Conservation (phyloP, 92 coral and sea anemone species). For the Umimayanthus kanabou region DNA sequence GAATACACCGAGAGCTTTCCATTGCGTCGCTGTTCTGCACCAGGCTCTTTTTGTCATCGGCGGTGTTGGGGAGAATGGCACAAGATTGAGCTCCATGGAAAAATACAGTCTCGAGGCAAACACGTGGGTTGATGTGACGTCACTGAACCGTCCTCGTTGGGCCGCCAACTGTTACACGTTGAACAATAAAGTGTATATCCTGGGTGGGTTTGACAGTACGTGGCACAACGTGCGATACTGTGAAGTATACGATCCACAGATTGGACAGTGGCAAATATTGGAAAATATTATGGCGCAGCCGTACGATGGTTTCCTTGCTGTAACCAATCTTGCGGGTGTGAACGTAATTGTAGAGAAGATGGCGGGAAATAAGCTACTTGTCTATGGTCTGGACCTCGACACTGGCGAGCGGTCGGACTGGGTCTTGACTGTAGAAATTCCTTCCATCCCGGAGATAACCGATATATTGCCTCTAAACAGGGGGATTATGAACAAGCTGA, state of each 20-base stretch:
- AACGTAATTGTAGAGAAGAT: neutral
- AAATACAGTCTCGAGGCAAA: neutral
- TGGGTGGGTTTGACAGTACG: slow-evolving; percentile 5
- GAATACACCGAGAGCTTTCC: slow-evolving; percentile 9
- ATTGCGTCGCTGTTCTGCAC: slow-evolving; percentile 6
- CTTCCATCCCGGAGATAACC: slow-evolving; percentile 25
- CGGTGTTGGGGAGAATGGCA: slow-evolving; percentile 24
- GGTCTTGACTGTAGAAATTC: slow-evolving; percentile 16
- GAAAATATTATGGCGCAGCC: slow-evolving; percentile 9
- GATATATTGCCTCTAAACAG: slow-evolving; percentile 19
- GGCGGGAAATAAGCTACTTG: slow-evolving; percentile 8
- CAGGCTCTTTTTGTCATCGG: slow-evolving; percentile 26
- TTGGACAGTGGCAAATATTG: slow-evolving; percentile 13
- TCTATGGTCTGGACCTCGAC: slow-evolving; percentile 24
- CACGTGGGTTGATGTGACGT: slow-evolving; percentile 17
- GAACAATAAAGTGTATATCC: slow-evolving; percentile 6
- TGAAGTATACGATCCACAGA: slow-evolving; percentile 5
- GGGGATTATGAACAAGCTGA: slow-evolving; percentile 20
- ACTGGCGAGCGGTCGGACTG: slow-evolving; percentile 18
- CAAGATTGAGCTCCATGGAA: slow-evolving; percentile 15
- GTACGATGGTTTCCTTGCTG: slow-evolving; percentile 20
- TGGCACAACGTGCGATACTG: slow-evolving; percentile 29
- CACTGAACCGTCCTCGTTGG: slow-evolving; percentile 25
- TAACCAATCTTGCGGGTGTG: slow-evolving; percentile 1
- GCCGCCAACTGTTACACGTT: slow-evolving; percentile 11